Base-by-base conservation (phyloP, 2,888 invertebrate species). In the Exocentrus adspersus region DNA sequence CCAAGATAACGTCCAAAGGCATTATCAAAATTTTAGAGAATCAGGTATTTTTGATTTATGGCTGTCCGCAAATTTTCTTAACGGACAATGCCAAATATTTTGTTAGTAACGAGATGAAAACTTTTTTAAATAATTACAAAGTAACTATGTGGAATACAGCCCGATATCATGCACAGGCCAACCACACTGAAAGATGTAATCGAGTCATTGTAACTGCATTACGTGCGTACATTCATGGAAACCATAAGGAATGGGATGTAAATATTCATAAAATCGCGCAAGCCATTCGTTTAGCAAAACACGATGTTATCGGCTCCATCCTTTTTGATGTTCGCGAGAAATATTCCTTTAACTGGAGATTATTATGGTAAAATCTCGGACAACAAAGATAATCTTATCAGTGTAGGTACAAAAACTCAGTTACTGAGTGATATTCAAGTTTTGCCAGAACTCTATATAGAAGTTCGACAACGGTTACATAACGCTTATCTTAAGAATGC, bases 141-240 rank as follows among this genome's bases (percentile, higher is more conserved):
- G 66, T 72, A 41, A 68, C 68, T 19, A 68, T 65, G 1, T 70
- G 63, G 60, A 70, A 62, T 57, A 78, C 69, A 21, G 68, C 75
- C 0, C 43, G 58, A 9, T 79, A 80, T 60, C 72, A 77, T 14
- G 77, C 80, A 0, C 79, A 80, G 66, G 63, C 65, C 1, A 79
- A 80, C 58, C 75, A 77, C 1, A 76, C 77, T 0, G 80, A 80
- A 56, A 37, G 78, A 0, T 71, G 73, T 0, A 79, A 79, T 63
- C 59, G 73, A 50, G 73, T 74, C 0, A 69, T 80, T 0, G 68
- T 74, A 1, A 74, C 75, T 4, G 72, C 73, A n/a, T 73, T 79
- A 4, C 41, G 62, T 10, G 59, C 51, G 1, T 67, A 62, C 50
- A 64, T 65, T 42, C 57, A 63, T 32, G 62, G 63, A 9, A 57